These are phyloP conservation scores for Rissa tridactyla DNA, from an alignment of 2,113 vertebrate genomes.

Conservation along the genomic window DNA sequence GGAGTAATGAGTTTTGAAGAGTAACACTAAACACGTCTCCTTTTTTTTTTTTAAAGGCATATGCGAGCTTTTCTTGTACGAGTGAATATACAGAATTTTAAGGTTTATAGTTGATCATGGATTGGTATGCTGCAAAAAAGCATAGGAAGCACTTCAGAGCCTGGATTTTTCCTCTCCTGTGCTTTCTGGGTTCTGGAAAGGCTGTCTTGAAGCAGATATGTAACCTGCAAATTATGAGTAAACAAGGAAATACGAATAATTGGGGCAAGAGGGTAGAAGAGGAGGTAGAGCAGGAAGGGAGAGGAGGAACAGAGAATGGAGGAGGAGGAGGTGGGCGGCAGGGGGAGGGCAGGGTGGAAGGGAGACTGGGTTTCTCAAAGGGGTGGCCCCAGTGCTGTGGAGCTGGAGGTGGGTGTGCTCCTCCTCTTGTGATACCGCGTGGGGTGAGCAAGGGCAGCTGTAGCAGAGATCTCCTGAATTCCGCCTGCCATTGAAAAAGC, in stretches of 20 bases:
- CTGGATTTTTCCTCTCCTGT: neutral
- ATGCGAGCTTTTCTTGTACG: neutral
- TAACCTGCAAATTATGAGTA: neutral
- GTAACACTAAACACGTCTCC: neutral
- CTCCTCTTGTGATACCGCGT: too few species aligned
- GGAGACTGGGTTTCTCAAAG: neutral
- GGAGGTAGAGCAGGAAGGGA: neutral
- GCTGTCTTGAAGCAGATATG: neutral
- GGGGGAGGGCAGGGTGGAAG: neutral
- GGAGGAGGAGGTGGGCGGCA: neutral
- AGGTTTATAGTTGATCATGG: neutral
- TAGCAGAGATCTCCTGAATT: neutral
- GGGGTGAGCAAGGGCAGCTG: neutral
- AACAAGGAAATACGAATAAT: neutral
- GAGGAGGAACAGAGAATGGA: neutral
- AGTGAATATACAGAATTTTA: too few species aligned
- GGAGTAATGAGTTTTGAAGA: neutral
- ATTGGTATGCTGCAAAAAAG: neutral
- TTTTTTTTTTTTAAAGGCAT: neutral
- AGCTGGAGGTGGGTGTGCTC: neutral
- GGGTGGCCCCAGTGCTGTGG: neutral
- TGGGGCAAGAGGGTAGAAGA: neutral
- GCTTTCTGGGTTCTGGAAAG: neutral
- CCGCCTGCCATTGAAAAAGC: neutral
- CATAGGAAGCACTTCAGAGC: neutral